Percentiles rank a stretch among this genome's conserved stretches.
Evolutionary conservation across 2,797 vertebrate genomes (phyloP).

Genomic region (Anolis apletophallus): DNA sequence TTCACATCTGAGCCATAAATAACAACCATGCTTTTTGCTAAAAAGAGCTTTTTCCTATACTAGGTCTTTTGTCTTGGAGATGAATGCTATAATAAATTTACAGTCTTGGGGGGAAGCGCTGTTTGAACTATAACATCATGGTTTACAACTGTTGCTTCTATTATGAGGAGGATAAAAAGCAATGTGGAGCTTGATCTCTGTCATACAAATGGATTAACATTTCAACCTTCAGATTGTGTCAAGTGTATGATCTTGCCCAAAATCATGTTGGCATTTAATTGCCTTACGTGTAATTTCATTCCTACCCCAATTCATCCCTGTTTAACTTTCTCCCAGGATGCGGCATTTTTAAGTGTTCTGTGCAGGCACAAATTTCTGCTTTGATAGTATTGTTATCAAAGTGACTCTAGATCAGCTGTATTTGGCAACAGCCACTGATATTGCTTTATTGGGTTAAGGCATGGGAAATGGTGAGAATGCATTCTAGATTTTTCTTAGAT

Average conservation of each 20-base stretch:
- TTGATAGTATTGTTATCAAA: background rate
- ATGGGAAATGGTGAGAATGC: background rate
- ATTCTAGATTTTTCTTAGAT: background rate
- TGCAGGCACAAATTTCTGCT: background rate
- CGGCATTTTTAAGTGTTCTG: constrained; percentile 8
- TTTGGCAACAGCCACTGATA: background rate
- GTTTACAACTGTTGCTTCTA: constrained; percentile 88
- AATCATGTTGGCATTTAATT: constrained; percentile 81
- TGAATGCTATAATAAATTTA: constrained; percentile 89
- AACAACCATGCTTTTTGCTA: constrained; percentile 86
- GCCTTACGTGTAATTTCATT: constrained; percentile 77
- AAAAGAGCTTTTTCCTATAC: constrained; percentile 87
- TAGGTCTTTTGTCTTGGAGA: constrained; percentile 87
- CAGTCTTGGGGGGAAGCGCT: constrained; percentile 84
- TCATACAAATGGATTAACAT: constrained; percentile 84
- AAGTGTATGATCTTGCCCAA: constrained; percentile 83
- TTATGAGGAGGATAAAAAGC: constrained; percentile 82
- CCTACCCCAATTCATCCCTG: constrained; percentile 67
- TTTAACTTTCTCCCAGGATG: constrained; percentile 56
- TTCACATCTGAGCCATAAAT: constrained; percentile 89
- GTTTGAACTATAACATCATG: constrained; percentile 87
- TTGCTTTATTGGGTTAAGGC: background rate
- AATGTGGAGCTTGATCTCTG: constrained; percentile 83
- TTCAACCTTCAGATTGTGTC: constrained; percentile 82
- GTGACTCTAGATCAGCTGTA: background rate